Evolutionary conservation across 2,113 vertebrate species (phyloP), one percentile per base, ranked within the genome.

Genomic region (Solenodon paradoxus): DNA sequence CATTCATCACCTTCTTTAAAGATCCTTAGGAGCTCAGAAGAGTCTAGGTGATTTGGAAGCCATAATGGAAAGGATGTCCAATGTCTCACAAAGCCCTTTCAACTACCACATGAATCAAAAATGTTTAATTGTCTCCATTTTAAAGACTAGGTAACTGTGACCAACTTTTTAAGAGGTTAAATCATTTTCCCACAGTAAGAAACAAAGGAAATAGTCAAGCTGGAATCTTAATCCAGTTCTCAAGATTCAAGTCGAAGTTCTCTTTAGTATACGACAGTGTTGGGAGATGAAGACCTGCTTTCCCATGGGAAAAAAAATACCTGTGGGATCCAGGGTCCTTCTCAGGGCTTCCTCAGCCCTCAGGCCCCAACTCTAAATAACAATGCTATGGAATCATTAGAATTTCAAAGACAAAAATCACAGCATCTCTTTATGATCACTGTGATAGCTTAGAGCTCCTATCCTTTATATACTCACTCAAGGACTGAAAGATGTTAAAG

Each of bases 391-490:
- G 75, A 96, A 94, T 92, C 90, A 96, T 92, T 92, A 86, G 93
- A 95, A 96, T 90, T 95, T 89, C 92, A 82, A 96, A 97, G 95
- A 92, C 84, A 96, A 78, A 93, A 95, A 53, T 68, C 77, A 88
- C 61, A 51, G 95, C 78, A 80, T 88, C 72, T 95, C 90, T 85
- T 95, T 92, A 42, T 75, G 77, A 81, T 79, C 88, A 51, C 77
- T 45, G 24, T 96, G 94, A 94, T 91, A 80, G 92, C 94, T 96
- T 69, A 80, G 78, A 61, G 30, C 68, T 81, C 74, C 88, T 75
- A 30, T 45, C 42, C 82, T 92, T 95, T 95, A 81, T 83, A 92
- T 35, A 86, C 78, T 94, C 42, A 94, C 55, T 91, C 81, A 94
- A 94, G 77, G 45, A 90, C 85, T 94, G 32, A 45, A 92, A 86